A percentile compares a stretch with the other conserved stretches of the same genome.
These are phyloP conservation scores for Scytalopus superciliaris DNA, from an alignment of 2,113 vertebrate species.

Conservation along the genomic window DNA sequence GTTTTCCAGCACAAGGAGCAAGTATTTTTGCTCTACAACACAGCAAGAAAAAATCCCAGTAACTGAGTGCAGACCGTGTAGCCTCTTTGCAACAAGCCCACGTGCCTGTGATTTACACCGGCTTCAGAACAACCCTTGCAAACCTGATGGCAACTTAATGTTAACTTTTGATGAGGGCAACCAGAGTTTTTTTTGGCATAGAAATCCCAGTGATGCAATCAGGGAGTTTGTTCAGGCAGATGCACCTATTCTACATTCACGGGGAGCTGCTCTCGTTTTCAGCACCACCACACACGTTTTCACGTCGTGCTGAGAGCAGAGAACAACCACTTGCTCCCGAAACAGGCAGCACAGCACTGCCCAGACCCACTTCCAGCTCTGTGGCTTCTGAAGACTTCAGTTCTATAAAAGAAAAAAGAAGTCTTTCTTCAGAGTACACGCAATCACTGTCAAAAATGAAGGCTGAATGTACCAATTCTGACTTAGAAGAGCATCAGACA, in stretches of 20 bases:
- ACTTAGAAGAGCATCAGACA: neutral
- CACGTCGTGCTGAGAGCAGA: neutral
- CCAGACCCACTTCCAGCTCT: neutral
- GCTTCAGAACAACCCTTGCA: neutral
- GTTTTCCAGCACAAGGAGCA: neutral
- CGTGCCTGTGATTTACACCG: neutral
- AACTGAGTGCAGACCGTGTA: rapidly evolving
- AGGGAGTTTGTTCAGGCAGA: rapidly evolving
- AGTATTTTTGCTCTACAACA: neutral
- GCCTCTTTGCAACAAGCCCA: neutral
- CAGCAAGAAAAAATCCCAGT: neutral
- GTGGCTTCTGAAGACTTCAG: neutral
- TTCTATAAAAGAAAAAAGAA: neutral
- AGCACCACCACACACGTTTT: neutral
- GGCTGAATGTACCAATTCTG: neutral
- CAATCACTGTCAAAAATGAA: neutral
- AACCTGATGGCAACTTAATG: rapidly evolving
- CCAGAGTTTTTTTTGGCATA: neutral
- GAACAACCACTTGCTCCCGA: neutral
- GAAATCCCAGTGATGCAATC: neutral
- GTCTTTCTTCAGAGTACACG: neutral
- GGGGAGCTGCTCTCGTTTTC: neutral
- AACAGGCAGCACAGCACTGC: rapidly evolving
- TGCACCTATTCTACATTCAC: neutral
- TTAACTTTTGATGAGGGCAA: neutral